phyloP scores from a whole-genome alignment of 2,888 invertebrate genomes.

The Timema podura region DNA sequence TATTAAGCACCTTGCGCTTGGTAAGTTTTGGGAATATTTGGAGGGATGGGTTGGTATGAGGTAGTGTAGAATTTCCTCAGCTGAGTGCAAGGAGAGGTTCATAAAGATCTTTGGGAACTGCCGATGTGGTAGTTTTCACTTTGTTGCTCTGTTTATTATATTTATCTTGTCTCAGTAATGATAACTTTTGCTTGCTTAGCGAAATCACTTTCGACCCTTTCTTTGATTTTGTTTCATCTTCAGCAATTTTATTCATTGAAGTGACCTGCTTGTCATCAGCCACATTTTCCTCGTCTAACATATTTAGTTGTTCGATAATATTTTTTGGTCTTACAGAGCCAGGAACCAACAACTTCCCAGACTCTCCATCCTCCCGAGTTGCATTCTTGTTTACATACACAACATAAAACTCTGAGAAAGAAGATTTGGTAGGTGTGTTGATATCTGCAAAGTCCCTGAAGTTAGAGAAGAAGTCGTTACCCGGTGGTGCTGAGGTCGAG shows the following conservation, averaged over 20 bases:
- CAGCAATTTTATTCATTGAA: neutral
- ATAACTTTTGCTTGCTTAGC: slow-evolving; percentile 63
- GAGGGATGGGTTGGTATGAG: too few species aligned
- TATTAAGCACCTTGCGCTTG: neutral
- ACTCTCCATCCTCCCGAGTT: slow-evolving; percentile 37
- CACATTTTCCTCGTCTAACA: slow-evolving; percentile 58
- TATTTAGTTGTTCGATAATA: slow-evolving; percentile 73
- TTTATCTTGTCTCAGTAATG: slow-evolving; percentile 41
- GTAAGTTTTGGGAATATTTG: too few species aligned
- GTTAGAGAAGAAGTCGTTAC: slow-evolving; percentile 78
- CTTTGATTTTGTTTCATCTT: slow-evolving; percentile 29
- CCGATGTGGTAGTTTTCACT: slow-evolving; percentile 38
- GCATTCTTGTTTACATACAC: slow-evolving; percentile 80
- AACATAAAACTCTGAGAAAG: slow-evolving; percentile 77
- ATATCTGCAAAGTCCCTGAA: slow-evolving; percentile 89
- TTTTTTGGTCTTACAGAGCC: slow-evolving; percentile 54
- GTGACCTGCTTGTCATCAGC: neutral
- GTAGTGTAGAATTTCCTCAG: slow-evolving; percentile 43
- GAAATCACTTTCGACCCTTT: slow-evolving; percentile 50
- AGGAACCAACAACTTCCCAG: slow-evolving; percentile 13
- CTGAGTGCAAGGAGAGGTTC: slow-evolving; percentile 66
- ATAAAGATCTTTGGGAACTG: slow-evolving; percentile 51
- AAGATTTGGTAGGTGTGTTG: slow-evolving; percentile 74
- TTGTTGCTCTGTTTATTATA: slow-evolving; percentile 22
- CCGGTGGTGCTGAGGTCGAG: slow-evolving; percentile 66